Conservation (phyloP, 1,140 invertebrate genomes). For the Choristoneura fumiferana region DNA sequence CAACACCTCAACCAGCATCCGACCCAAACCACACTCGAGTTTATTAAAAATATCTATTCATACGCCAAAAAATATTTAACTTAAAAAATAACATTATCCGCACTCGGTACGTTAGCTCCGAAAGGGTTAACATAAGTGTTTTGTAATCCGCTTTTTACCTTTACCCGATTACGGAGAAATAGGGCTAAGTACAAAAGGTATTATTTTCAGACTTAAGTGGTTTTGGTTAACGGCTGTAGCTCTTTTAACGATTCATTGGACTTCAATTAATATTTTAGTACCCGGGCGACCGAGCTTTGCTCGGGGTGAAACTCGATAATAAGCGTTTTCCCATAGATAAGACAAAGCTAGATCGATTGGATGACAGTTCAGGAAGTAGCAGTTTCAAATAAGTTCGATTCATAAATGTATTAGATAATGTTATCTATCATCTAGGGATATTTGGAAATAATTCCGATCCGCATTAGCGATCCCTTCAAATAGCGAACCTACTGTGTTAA, state of each 20-base stretch:
- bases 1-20: constrained; percentile 9
- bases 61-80: constrained; percentile 5
- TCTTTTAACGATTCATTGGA: not conserved
- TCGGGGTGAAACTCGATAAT: too few relatives aligned
- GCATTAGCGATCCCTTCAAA: too few relatives aligned
- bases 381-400: too few relatives aligned
- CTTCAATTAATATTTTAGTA: too few relatives aligned
- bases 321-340: too few relatives aligned
- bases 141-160: constrained; percentile 40
- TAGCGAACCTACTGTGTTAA: too few relatives aligned
- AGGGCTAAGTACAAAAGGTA: constrained; percentile 1
- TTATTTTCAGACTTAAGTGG: constrained; percentile 9
- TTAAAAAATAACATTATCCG: not conserved
- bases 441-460: too few relatives aligned
- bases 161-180: not conserved
- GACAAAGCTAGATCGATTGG: too few relatives aligned
- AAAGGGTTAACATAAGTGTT: constrained; percentile 41
- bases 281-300: too few relatives aligned
- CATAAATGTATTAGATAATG: too few relatives aligned
- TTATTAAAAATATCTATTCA: constrained; percentile 7
- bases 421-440: too few relatives aligned
- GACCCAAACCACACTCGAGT: constrained; percentile 5
- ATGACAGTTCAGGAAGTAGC: too few relatives aligned
- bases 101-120: constrained; percentile 34
- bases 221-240: not conserved